Evolutionary conservation across 2,113 vertebrate genomes (phyloP), one percentile per base, ranked within the genome.

Genomic region (Carassius carassius): DNA sequence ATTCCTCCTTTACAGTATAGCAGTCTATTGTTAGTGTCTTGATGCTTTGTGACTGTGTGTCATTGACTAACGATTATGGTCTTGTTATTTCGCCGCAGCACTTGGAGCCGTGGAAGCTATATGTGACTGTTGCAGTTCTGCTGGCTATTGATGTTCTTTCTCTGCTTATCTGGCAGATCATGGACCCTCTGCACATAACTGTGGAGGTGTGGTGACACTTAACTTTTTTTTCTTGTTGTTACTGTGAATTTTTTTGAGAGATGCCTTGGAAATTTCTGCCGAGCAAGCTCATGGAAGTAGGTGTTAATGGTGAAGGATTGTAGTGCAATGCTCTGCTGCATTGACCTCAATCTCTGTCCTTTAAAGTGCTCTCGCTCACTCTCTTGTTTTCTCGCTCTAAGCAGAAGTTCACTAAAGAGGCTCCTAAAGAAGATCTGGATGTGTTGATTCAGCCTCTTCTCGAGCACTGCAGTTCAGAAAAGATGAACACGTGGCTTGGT

Each of bases 401-500:
- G 54, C 83, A 97, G 96, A 96, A 96, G 78, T 98, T 97, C 89
- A 96, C 96, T 82, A 96, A 95, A 91, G 96, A 97, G 85, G 95
- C 96, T 14, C 96, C 96, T 0, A 97, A 96, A 89, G 95, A 94
- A 56, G 96, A 97, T 86, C 92, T 95, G 1, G 96, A 97, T 9
- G 90, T 93, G 72, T 94, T 97, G 87, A 97, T 99, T 90, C 95
- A 98, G 90, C 97, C 97, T 1, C 93, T 97, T 88, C 90, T 98
- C 85, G 96, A 99, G 88, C 97, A 99, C 84, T 99, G 97, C 94
- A 99, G 95, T 93, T 99, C 97, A 2, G 94, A 95, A 91, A 98
- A 97, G 94, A 97, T 98, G 96, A 98, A 97, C 91, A 99, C 97
- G 0, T 99, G 97, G 97, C 96, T 98, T 2, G 97, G 96, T 99